Evolutionary conservation across 2,888 invertebrate genomes (phyloP), one percentile per base, ranked within the genome.

Genomic region (Troides oblongomaculatus): DNA sequence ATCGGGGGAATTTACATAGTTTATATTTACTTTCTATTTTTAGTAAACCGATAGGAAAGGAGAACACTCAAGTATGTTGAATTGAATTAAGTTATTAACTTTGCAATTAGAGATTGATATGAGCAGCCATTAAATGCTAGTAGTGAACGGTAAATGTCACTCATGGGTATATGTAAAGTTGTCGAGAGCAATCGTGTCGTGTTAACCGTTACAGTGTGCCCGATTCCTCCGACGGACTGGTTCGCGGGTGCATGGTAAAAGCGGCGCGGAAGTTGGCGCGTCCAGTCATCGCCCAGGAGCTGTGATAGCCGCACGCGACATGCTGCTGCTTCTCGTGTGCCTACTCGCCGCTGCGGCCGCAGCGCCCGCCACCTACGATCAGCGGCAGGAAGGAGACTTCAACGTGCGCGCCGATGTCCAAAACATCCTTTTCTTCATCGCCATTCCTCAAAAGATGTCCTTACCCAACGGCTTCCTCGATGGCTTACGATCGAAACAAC

Each of bases 381-480:
- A 96, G 80, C 93, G 96, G 0, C 97, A 97, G 83, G 95, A 96
- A 69, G 97, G 97, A n/a, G 94, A 95, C 3, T 82, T 93, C 73
- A 96, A 97, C 84, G 93, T 96, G 17, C 93, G 95, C 65, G 95
- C 96, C 0, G 95, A 96, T 81, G 86, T 97, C 14, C 95, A 96
- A 74, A 96, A 97, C 79, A 94, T 97, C 73, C 90, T 96, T 73
- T 86, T 97, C 65, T 84, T 97, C 39, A 83, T 96, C n/a, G 94
- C 95, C 0, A 87, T 95, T 30, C 94, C 94, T 4, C 79, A 84
- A 62, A 88, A 87, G 71, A 64, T 84, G 71, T 73, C 78, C 0
- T 64, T 76, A 12, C 72, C 85, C 2, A 63, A 78, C 30, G 81
- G 79, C 62, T 21, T 86, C 4, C 75, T 86, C 58, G 77, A 75